These are phyloP conservation scores for Agonopterix heracliana DNA, from an alignment of 2,888 invertebrate genomes.

Conservation along the genomic window DNA sequence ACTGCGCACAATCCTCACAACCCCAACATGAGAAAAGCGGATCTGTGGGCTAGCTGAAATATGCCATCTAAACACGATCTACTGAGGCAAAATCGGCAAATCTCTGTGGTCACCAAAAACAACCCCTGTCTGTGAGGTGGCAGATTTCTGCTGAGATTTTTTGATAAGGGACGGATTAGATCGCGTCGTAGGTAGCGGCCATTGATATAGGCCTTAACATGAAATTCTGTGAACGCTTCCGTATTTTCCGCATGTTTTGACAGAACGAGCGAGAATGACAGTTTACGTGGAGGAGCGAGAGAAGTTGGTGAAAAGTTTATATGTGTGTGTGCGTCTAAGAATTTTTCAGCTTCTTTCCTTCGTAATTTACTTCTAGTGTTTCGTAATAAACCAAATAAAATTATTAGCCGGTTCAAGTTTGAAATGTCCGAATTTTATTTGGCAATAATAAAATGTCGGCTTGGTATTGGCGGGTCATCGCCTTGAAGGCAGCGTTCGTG, in stretches of 20 bases:
- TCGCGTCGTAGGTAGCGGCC: no score
- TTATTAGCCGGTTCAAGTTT: conserved; percentile 35
- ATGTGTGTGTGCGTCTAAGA: neutral
- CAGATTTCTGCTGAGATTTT: no score
- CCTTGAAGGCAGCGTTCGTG: conserved; percentile 50
- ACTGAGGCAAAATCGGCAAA: no score
- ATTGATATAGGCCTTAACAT: no score
- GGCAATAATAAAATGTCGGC: conserved; percentile 61
- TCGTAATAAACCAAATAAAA: conserved; percentile 41
- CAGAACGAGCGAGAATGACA: neutral
- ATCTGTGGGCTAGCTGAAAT: no score
- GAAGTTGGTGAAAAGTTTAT: neutral
- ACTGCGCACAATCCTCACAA: no score
- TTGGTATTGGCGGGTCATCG: conserved; percentile 65
- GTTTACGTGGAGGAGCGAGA: neutral
- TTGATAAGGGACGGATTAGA: no score
- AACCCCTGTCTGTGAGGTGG: no score
- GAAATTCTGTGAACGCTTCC: no score
- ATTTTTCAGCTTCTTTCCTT: conserved; percentile 19
- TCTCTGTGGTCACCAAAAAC: no score
- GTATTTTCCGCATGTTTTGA: neutral
- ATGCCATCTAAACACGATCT: no score
- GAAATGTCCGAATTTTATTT: conserved; percentile 62
- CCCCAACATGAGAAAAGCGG: no score
- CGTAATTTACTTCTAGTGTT: conserved; percentile 39